Conservation (phyloP, 2,888 invertebrate genomes). For the Pandemis corylana region DNA sequence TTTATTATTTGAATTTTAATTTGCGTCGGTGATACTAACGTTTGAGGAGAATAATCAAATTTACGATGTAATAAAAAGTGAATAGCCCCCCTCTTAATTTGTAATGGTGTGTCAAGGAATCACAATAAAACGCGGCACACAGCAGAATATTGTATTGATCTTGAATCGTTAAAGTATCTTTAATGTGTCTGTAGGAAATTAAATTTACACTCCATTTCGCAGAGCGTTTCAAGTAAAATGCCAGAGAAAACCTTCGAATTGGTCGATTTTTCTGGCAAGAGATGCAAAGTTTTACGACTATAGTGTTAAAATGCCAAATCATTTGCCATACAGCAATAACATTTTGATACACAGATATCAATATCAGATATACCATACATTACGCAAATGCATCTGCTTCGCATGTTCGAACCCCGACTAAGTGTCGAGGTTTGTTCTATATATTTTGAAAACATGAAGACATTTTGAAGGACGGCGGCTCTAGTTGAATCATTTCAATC, state of each 20-base stretch:
- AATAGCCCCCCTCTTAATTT: constrained; percentile 67
- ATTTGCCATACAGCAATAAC: too few relatives aligned
- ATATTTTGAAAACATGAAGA: too few relatives aligned
- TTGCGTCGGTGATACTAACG: constrained; percentile 41
- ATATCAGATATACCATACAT: too few relatives aligned
- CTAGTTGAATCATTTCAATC: too few relatives aligned
- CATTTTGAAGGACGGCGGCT: too few relatives aligned
- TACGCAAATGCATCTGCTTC: too few relatives aligned
- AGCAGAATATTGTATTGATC: constrained; percentile 59
- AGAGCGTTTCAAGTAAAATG: constrained; percentile 12
- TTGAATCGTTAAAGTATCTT: constrained; percentile 65
- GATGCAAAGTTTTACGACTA: background rate
- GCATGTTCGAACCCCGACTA: too few relatives aligned
- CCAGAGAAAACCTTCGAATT: background rate
- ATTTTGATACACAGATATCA: too few relatives aligned
- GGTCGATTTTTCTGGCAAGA: background rate
- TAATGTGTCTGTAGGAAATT: constrained; percentile 68
- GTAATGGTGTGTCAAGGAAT: constrained; percentile 66
- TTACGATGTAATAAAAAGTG: constrained; percentile 68
- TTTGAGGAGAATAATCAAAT: constrained; percentile 62
- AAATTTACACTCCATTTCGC: constrained; percentile 55
- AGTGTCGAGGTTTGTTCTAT: too few relatives aligned
- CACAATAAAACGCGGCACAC: constrained; percentile 66
- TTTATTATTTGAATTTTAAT: background rate
- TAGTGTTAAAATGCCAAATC: too few relatives aligned